Evolutionary conservation across 2,797 vertebrate species (phyloP).

Genomic region (Rhinogobio ventralis): DNA sequence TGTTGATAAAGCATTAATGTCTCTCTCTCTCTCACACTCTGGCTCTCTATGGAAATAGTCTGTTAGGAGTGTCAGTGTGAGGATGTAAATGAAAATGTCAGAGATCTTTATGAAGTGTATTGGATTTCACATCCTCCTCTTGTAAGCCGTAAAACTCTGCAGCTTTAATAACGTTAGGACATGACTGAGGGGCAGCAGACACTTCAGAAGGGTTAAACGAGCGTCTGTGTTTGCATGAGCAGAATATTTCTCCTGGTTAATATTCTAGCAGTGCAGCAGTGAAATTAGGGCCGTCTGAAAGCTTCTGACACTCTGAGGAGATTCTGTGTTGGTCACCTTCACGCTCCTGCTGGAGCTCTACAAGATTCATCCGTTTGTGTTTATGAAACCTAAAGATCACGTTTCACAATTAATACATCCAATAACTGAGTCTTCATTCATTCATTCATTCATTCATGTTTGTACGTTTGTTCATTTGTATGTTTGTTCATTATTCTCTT

Average conservation of each 20-base stretch:
- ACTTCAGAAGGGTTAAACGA: slow-evolving; percentile 17
- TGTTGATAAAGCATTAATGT: background rate
- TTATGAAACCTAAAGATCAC: background rate
- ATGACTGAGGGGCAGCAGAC: background rate
- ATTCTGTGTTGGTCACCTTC: slow-evolving; percentile 22
- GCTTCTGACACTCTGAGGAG: background rate
- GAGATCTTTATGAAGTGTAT: slow-evolving; percentile 40
- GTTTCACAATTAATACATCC: background rate
- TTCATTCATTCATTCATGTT: too few relatives aligned
- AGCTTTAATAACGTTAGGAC: slow-evolving; percentile 23
- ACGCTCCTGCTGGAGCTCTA: slow-evolving; percentile 2
- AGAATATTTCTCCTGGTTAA: background rate
- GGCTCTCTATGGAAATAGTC: slow-evolving; percentile 66
- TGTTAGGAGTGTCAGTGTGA: background rate
- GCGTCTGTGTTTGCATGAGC: background rate
- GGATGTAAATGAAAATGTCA: slow-evolving; percentile 46
- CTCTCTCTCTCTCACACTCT: slow-evolving; percentile 1
- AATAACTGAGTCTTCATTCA: background rate
- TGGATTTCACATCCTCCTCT: slow-evolving; percentile 35
- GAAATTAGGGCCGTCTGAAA: background rate
- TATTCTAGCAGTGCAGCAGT: background rate
- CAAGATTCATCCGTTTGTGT: slow-evolving; percentile 13
- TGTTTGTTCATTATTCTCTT: background rate
- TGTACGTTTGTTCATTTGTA: background rate
- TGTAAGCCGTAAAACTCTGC: slow-evolving; percentile 35